Conservation (phyloP, 1,140 invertebrate genomes). For the Zaprionus tsacasi region DNA sequence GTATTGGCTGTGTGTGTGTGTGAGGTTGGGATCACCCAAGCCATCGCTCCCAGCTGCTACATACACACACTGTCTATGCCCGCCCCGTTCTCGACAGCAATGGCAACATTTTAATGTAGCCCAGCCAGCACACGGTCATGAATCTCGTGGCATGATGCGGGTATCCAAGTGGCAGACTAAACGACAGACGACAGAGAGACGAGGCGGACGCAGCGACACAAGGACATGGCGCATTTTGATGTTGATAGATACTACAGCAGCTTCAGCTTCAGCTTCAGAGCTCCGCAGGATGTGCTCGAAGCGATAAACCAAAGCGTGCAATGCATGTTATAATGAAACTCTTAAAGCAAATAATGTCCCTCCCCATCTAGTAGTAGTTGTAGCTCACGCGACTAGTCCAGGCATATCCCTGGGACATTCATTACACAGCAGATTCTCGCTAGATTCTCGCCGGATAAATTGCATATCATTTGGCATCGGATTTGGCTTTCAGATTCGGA, state of each 20-base stretch:
- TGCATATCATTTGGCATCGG: constrained; percentile 79
- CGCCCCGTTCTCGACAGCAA: constrained; percentile 32
- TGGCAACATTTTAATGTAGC: constrained; percentile 78
- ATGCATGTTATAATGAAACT: constrained; percentile 82
- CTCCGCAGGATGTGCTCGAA: constrained; percentile 47
- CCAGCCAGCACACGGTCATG: constrained; percentile 58
- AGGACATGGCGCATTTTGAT: constrained; percentile 63
- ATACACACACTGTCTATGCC: not conserved
- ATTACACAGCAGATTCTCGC: constrained; percentile 76
- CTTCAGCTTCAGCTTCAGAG: constrained; percentile 22
- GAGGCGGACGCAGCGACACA: constrained; percentile 10
- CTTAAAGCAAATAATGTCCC: constrained; percentile 79
- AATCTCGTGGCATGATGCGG: constrained; percentile 48
- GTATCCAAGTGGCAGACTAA: constrained; percentile 15
- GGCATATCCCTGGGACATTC: constrained; percentile 62
- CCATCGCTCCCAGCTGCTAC: not conserved
- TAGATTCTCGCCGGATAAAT: constrained; percentile 77
- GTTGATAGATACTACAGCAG: constrained; percentile 61
- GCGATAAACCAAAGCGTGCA: constrained; percentile 74
- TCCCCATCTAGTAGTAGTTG: not conserved
- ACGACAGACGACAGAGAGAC: not conserved
- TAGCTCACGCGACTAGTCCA: constrained; percentile 12
- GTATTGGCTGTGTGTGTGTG: constrained; percentile 6
- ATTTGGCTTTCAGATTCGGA: constrained; percentile 41
- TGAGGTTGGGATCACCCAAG: constrained; percentile 3